These are phyloP conservation scores for Antheraea assamensis DNA, from an alignment of 2,888 invertebrate species.

Conservation along the genomic window DNA sequence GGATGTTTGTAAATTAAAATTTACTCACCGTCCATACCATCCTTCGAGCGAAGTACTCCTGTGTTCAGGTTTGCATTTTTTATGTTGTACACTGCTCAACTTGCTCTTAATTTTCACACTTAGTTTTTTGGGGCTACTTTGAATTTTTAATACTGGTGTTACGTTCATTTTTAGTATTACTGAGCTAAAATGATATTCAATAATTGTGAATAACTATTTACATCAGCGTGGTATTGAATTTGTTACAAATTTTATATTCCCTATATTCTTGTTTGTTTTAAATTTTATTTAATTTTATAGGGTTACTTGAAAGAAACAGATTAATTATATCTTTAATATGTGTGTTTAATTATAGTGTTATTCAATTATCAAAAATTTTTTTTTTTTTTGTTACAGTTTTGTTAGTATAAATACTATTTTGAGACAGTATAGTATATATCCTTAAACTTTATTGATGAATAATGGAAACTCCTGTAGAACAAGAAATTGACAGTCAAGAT, in stretches of 20 bases:
- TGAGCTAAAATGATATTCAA: neutral
- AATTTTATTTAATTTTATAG: neutral
- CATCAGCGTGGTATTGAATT: neutral
- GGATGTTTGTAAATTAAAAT: neutral
- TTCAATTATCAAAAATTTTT: neutral
- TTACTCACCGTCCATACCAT: slow-evolving; percentile 69
- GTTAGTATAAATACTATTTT: neutral
- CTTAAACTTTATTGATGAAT: neutral
- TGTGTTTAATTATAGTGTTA: neutral
- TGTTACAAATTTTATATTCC: neutral
- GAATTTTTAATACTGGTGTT: slow-evolving; percentile 59
- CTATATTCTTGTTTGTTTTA: neutral
- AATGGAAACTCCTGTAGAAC: slow-evolving; percentile 47
- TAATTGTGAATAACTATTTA: neutral
- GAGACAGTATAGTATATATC: too few species aligned
- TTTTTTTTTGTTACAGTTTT: neutral
- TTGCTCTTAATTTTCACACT: slow-evolving; percentile 73
- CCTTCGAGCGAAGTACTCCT: slow-evolving; percentile 73
- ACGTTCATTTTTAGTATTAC: slow-evolving; percentile 36
- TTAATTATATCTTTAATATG: neutral
- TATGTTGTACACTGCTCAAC: slow-evolving; percentile 66
- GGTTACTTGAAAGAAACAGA: neutral
- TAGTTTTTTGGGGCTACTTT: slow-evolving; percentile 67
- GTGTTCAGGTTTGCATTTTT: slow-evolving; percentile 72
- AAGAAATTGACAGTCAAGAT: slow-evolving; percentile 49